Evolutionary conservation across 2,113 vertebrate species (phyloP).

Genomic region (Aleadryas rufinucha): DNA sequence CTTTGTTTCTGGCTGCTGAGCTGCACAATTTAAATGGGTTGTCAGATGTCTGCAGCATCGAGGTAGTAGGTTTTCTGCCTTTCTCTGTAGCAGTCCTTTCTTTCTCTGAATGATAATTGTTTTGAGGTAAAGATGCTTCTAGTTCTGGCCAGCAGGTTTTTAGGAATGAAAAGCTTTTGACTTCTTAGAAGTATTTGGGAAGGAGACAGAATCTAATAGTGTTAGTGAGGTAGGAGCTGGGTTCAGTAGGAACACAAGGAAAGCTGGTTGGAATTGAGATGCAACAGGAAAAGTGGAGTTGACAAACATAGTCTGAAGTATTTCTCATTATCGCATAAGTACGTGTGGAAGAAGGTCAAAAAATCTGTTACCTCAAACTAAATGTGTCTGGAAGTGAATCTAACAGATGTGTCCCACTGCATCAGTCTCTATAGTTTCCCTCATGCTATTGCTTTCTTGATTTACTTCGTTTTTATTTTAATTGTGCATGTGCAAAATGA

Average conservation of each 20-base stretch:
- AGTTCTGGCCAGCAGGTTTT: background rate
- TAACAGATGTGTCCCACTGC: background rate
- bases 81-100: background rate
- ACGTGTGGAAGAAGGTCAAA: background rate
- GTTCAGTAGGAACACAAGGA: background rate
- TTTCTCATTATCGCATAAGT: background rate
- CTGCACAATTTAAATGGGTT: background rate
- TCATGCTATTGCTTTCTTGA: background rate
- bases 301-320: background rate
- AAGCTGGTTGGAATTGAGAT: background rate
- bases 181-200: background rate
- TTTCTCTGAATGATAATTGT: background rate
- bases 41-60: background rate
- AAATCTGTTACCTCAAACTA: background rate
- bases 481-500: background rate
- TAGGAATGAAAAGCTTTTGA: background rate
- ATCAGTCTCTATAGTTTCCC: background rate
- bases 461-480: background rate
- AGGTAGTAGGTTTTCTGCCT: background rate
- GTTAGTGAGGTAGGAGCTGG: background rate
- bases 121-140: background rate
- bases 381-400: background rate
- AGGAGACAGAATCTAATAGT: background rate
- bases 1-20: background rate
- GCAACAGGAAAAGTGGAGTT: background rate